phyloP scores from a whole-genome alignment of 1,140 invertebrate genomes.

The Trichonephila clavipes region DNA sequence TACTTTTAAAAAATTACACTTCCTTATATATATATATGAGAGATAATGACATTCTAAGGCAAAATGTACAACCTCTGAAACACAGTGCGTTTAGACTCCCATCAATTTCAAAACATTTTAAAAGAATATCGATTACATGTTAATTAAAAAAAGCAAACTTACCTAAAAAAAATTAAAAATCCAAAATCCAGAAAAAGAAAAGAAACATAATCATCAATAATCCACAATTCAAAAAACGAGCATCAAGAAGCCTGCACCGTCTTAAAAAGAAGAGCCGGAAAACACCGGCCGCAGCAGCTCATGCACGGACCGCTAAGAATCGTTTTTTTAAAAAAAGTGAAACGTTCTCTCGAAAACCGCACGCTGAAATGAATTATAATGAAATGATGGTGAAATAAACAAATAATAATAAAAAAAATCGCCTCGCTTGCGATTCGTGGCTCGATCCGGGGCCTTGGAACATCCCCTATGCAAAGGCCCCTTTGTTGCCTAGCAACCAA shows the following conservation, averaged over 20 bases:
- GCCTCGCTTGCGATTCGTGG: constrained; percentile 66
- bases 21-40: too few relatives aligned
- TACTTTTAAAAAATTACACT: too few relatives aligned
- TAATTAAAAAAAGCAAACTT: too few relatives aligned
- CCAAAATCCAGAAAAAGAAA: too few relatives aligned
- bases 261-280: background rate
- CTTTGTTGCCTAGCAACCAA: constrained; percentile 76
- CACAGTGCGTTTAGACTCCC: too few relatives aligned
- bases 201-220: background rate
- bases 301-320: background rate
- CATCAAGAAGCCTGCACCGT: background rate
- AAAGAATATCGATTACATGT: too few relatives aligned
- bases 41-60: too few relatives aligned
- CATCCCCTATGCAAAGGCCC: constrained; percentile 60
- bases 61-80: too few relatives aligned
- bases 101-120: too few relatives aligned
- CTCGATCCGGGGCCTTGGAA: constrained; percentile 16
- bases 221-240: background rate
- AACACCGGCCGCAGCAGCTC: constrained; percentile 16
- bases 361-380: constrained; percentile 74
- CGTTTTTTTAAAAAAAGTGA: constrained; percentile 60
- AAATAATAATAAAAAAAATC: constrained; percentile 69
- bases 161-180: too few relatives aligned
- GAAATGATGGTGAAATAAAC: constrained; percentile 66
- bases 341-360: constrained; percentile 65